Percentiles rank a stretch among this genome's conserved stretches.
Evolutionary conservation across 2,888 invertebrate genomes (phyloP).

Genomic region (Drosophila paucipuncta): DNA sequence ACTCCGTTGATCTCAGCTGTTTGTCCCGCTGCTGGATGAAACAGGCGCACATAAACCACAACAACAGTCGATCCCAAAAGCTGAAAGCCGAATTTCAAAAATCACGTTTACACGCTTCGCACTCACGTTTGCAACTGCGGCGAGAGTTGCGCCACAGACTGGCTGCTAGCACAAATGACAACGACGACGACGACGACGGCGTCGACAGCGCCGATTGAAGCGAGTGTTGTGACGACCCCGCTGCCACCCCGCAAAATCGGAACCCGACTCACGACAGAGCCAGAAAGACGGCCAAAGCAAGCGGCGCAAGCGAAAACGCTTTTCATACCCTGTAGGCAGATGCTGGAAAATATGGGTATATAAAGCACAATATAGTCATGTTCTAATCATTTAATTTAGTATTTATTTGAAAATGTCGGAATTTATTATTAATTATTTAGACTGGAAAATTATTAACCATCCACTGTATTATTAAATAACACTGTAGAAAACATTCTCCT

Average conservation of each 20-base stretch:
- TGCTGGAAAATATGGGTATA: background rate
- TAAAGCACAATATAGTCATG: background rate
- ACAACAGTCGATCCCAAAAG: slow-evolving; percentile 7
- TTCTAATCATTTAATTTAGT: background rate
- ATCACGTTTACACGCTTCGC: slow-evolving; percentile 83
- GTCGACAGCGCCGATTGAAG: slow-evolving; percentile 19
- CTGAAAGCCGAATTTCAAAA: slow-evolving; percentile 60
- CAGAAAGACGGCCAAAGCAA: slow-evolving; percentile 49
- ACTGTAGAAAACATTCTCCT: too few species aligned
- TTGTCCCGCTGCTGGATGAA: slow-evolving; percentile 10
- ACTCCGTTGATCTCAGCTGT: slow-evolving; percentile 14
- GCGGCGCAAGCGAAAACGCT: slow-evolving; percentile 73
- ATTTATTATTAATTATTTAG: background rate
- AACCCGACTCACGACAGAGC: slow-evolving; percentile 42
- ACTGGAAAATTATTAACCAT: too few species aligned
- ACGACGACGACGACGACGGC: slow-evolving; percentile 29
- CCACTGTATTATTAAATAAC: too few species aligned
- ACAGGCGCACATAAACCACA: slow-evolving; percentile 26
- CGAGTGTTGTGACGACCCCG: slow-evolving; percentile 23
- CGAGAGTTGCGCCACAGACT: slow-evolving; percentile 57
- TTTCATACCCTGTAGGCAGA: slow-evolving; percentile 40
- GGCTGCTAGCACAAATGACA: slow-evolving; percentile 27
- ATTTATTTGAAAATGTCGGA: background rate
- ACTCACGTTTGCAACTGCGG: slow-evolving; percentile 81
- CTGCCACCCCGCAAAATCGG: slow-evolving; percentile 25